Percentiles rank a stretch among this genome's conserved stretches.
phyloP scores from a whole-genome alignment of 2,113 vertebrate genomes.

The Neoarius graeffei region DNA sequence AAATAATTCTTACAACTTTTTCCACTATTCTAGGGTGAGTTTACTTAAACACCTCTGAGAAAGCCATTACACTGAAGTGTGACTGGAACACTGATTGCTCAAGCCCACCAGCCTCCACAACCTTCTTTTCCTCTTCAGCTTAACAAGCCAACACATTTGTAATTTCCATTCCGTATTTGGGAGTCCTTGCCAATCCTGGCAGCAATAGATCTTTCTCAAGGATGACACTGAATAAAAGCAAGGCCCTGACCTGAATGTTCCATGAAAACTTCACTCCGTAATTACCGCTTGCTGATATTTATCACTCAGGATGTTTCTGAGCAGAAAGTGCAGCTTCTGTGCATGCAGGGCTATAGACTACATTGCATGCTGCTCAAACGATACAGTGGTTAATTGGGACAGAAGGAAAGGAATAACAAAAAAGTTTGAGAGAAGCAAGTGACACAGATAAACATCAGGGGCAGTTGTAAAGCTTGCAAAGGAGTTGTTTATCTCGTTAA shows the following conservation, averaged over 20 bases:
- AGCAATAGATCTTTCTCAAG: constrained; percentile 54
- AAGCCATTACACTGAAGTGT: neutral
- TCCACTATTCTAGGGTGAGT: neutral
- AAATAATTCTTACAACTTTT: neutral
- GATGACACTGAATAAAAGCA: constrained; percentile 37
- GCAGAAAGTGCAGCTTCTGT: constrained; percentile 15
- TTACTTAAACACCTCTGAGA: neutral
- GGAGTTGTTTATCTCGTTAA: constrained; percentile 37
- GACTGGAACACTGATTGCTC: constrained; percentile 14
- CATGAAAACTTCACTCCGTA: constrained; percentile 39
- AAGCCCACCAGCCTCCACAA: constrained; percentile 9
- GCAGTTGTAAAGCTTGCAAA: constrained; percentile 14
- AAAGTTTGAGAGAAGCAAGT: neutral
- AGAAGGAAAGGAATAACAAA: constrained; percentile 9
- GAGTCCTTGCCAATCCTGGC: constrained; percentile 34
- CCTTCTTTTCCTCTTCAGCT: constrained; percentile 26
- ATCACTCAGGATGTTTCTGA: constrained; percentile 28
- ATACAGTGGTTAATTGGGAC: constrained; percentile 25
- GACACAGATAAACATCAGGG: constrained; percentile 23
- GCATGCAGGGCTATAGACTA: neutral
- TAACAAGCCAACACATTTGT: constrained; percentile 39
- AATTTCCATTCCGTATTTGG: constrained; percentile 54
- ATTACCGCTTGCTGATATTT: constrained; percentile 48
- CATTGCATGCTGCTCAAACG: neutral
- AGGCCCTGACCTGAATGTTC: constrained; percentile 28